These are phyloP conservation scores for Colaptes auratus DNA, from an alignment of 2,113 vertebrate genomes.

Conservation along the genomic window DNA sequence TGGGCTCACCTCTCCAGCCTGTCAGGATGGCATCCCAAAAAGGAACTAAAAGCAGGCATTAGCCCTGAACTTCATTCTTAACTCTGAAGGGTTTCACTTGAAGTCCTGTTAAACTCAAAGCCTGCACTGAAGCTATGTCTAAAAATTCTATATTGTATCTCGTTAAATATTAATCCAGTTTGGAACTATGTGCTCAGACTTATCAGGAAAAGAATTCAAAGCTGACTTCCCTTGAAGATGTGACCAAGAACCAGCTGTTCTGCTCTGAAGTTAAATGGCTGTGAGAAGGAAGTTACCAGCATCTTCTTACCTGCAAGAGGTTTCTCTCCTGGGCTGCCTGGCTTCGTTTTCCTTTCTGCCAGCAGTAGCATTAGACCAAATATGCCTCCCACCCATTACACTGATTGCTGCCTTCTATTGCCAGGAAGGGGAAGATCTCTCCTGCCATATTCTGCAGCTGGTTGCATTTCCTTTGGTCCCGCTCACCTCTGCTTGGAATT, in stretches of 20 bases:
- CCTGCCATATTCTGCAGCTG: background rate
- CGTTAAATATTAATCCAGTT: background rate
- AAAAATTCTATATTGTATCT: background rate
- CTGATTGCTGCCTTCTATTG: background rate
- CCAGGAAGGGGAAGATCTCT: background rate
- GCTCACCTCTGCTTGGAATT: background rate
- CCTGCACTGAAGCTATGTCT: background rate
- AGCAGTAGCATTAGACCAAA: background rate
- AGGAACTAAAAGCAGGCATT: background rate
- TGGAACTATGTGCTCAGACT: background rate
- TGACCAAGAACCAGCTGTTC: background rate
- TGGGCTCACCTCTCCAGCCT: no score
- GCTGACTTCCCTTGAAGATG: background rate
- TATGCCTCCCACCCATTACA: rapidly evolving
- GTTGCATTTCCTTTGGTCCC: background rate
- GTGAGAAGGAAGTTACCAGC: background rate
- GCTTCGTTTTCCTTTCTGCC: background rate
- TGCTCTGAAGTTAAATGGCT: background rate
- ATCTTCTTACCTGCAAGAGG: background rate
- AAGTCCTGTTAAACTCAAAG: background rate
- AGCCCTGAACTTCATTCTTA: background rate
- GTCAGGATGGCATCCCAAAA: background rate
- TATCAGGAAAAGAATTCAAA: background rate
- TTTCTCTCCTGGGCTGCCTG: background rate
- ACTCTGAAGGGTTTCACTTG: background rate